Evolutionary conservation across 2,113 vertebrate species (phyloP), one percentile per base, ranked within the genome.

Genomic region (Mixornis gularis): DNA sequence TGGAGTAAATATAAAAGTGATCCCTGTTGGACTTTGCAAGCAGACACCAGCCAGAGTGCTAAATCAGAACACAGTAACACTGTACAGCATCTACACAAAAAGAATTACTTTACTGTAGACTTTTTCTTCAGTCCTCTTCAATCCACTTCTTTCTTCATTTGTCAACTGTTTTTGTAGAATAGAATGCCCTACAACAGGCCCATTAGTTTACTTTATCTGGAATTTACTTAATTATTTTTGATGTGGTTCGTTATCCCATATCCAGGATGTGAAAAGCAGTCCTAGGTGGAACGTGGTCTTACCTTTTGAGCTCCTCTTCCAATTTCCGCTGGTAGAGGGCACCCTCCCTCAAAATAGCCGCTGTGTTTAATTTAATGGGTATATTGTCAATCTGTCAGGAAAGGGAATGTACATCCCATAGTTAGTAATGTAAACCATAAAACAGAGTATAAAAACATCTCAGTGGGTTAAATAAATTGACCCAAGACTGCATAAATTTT

Each of bases 231-330:
- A 53, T 83, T 80, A 38, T 68, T 90, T 79, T 78, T 46, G 44
- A 40, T 53, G 30, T 56, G 30, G 26, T 41, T 77, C 65, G 43
- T 78, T 65, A 85, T 69, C 63, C 36, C 51, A 4, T 46, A 46
- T 48, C 15, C 43, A 72, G 26, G 38, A 64, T 58, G 46, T 82
- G 74, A 52, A 62, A 87, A 59, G 30, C n/a, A 73, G n/a, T 43
- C 40, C 21, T 59, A 49, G 36, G 20, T 65, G n/a, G 44, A 52
- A 29, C 0, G 0, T 17, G 38, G 24, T 27, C 32, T 3, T 97
- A 99, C 99, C 98, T 98, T 85, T 97, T 96, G 49, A 99, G 93
- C 73, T 99, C 98, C 56, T 98, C 95, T 93, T 99, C 98, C 94
- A 97, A 93, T 95, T 98, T 97, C 40, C 97, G 97, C 77, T 98